phyloP scores from a whole-genome alignment of 2,888 invertebrate genomes.

The Oxystoma pomonae region DNA sequence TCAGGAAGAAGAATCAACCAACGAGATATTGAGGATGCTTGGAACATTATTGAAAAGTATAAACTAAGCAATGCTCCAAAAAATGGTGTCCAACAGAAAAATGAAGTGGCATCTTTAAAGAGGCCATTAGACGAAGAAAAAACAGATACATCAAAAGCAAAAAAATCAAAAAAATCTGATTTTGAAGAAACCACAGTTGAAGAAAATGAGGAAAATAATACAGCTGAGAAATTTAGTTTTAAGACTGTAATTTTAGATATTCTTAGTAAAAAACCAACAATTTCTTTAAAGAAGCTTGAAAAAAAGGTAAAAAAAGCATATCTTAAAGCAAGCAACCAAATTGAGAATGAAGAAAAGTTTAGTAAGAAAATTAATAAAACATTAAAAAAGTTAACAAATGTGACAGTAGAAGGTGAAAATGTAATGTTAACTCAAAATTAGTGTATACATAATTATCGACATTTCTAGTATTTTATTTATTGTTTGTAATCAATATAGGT shows the following conservation, averaged over 20 bases:
- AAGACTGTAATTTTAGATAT: conserved; percentile 34
- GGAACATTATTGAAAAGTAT: conserved; percentile 53
- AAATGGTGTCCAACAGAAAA: conserved; percentile 16
- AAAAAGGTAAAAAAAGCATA: conserved; percentile 72
- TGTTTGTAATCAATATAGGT: too few species aligned
- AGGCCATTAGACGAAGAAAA: conserved; percentile 16
- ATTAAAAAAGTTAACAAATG: conserved; percentile 61
- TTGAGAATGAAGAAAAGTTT: conserved; percentile 59
- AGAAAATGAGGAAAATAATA: conserved; percentile 5
- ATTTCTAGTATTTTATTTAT: too few species aligned
- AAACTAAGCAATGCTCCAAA: conserved; percentile 31
- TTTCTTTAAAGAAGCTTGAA: conserved; percentile 68
- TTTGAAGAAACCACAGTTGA: conserved; percentile 41
- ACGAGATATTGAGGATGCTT: conserved; percentile 61
- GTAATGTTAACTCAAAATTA: not conserved
- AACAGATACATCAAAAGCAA: conserved; percentile 43
- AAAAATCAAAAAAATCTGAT: conserved; percentile 50
- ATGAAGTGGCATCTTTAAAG: conserved; percentile 12
- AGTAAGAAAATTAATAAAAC: conserved; percentile 69
- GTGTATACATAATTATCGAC: too few species aligned
- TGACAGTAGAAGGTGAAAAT: conserved; percentile 57
- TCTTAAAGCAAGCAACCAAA: conserved; percentile 44
- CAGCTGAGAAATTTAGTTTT: conserved; percentile 29
- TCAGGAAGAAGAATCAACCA: conserved; percentile 55
- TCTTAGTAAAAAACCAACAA: conserved; percentile 54